Evolutionary conservation across 2,113 vertebrate genomes (phyloP), one percentile per base, ranked within the genome.

Genomic region (Rousettus leschenaultii): DNA sequence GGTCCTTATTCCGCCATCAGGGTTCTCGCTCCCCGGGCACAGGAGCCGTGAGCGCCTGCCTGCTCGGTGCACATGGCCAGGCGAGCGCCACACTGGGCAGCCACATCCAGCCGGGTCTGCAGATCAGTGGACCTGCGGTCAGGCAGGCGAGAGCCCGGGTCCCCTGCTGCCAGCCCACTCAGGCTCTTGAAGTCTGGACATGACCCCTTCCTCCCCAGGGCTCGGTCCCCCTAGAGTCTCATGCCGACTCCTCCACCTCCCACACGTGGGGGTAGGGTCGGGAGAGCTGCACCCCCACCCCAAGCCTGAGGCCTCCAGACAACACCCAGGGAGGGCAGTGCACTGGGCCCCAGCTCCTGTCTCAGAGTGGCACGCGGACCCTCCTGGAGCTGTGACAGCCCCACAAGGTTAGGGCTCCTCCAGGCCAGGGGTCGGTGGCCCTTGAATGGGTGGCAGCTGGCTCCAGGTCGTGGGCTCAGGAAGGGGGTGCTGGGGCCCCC

Each of bases 221-320:
- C 2, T 0, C 0, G 0, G 2, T 12, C n/a, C 19, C 82, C n/a
- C n/a, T 6, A 3, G 45, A 38, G 71, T 10, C 73, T 30, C 13
- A 10, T 4, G 13, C 9, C 5, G 43, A 5, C 12, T 22, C 7
- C 43, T n/a, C 13, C 33, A 30, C 63, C 28, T 1, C 0, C 4
- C 6, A 2, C 8, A 10, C 0, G 0, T 0, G 1, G 35, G 7
- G 1, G 6, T 5, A 2, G 28, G 14, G 28, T n/a, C 19, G 0
- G 18, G 26, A 45, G 24, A 12, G n/a, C n/a, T 12, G 57, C 21
- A 4, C 2, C 59, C 57, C 70, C 28, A 0, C 18, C 28, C 7
- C 0, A 28, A n/a, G 4, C 24, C 30, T 0, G 2, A 21, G 4
- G 4, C 43, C 57, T 66, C n/a, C 38, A 1, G 21, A 30, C 6